phyloP scores from a whole-genome alignment of 2,797 vertebrate species.

The Pelodytes ibericus region DNA sequence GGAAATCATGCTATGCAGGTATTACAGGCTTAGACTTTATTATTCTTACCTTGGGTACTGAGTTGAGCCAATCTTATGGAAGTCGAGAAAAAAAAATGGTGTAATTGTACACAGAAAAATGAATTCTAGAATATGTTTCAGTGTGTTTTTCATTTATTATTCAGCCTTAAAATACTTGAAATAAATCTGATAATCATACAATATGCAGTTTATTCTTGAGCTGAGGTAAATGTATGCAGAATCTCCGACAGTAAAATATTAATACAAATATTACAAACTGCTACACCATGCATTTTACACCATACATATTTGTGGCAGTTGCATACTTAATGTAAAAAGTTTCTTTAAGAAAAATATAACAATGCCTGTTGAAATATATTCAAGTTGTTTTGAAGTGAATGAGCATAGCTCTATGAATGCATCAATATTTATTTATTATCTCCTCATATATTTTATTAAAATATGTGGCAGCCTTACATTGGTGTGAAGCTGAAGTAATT shows the following conservation, averaged over 20 bases:
- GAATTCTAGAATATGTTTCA: too few species aligned
- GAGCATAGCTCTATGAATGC: neutral
- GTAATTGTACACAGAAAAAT: too few species aligned
- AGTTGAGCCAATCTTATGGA: too few species aligned
- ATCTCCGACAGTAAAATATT: slow-evolving; percentile 18
- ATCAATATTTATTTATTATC: too few species aligned
- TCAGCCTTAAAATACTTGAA: slow-evolving; percentile 24
- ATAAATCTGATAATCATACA: too few species aligned
- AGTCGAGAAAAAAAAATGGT: too few species aligned
- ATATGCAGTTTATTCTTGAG: slow-evolving; percentile 19
- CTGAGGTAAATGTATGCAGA: slow-evolving; percentile 14
- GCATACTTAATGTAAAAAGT: slow-evolving; percentile 20
- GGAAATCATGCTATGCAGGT: neutral
- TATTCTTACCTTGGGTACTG: too few species aligned
- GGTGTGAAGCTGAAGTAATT: neutral
- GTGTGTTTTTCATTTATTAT: too few species aligned
- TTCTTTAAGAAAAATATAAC: slow-evolving; percentile 14
- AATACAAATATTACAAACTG: slow-evolving; percentile 21
- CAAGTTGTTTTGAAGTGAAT: slow-evolving; percentile 11
- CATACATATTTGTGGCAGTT: slow-evolving; percentile 20
- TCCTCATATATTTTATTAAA: neutral
- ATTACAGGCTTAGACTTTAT: too few species aligned
- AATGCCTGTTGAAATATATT: slow-evolving; percentile 8
- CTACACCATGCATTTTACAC: slow-evolving; percentile 32
- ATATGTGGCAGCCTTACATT: neutral